phyloP scores from a whole-genome alignment of 1,140 invertebrate genomes.

The Agrypnia vestita region DNA sequence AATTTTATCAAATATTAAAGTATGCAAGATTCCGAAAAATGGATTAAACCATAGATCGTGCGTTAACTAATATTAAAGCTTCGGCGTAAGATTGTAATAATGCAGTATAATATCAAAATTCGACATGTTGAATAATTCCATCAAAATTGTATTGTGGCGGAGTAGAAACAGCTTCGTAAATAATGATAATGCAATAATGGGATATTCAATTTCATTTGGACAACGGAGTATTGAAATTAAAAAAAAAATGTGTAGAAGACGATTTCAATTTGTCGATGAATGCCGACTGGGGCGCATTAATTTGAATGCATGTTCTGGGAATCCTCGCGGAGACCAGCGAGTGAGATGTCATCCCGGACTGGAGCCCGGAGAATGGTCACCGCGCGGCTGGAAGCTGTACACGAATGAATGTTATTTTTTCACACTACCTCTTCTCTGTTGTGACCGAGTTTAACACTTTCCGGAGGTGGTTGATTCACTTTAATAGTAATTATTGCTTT shows the following conservation, averaged over 20 bases:
- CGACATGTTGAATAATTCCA: too few relatives aligned
- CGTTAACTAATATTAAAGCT: too few relatives aligned
- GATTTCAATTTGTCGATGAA: conserved; percentile 22
- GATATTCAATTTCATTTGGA: conserved; percentile 21
- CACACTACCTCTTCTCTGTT: neutral
- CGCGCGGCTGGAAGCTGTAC: conserved; percentile 20
- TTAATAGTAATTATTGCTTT: too few relatives aligned
- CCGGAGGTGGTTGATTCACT: too few relatives aligned
- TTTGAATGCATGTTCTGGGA: conserved; percentile 32
- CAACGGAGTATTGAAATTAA: conserved; percentile 13
- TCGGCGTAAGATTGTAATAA: too few relatives aligned
- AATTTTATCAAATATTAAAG: too few relatives aligned
- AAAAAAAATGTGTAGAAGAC: neutral
- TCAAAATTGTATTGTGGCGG: too few relatives aligned
- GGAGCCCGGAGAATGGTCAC: neutral
- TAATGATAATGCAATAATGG: neutral
- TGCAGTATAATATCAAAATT: too few relatives aligned
- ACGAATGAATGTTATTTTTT: conserved; percentile 21
- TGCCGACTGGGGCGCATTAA: conserved; percentile 7
- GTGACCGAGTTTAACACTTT: too few relatives aligned
- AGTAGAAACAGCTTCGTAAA: too few relatives aligned
- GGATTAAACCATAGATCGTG: too few relatives aligned
- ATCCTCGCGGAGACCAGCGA: neutral
- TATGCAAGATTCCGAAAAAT: too few relatives aligned
- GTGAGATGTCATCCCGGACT: conserved; percentile 23